Conservation (phyloP, 1,140 invertebrate species). For the Aphaenogaster floridana region DNA sequence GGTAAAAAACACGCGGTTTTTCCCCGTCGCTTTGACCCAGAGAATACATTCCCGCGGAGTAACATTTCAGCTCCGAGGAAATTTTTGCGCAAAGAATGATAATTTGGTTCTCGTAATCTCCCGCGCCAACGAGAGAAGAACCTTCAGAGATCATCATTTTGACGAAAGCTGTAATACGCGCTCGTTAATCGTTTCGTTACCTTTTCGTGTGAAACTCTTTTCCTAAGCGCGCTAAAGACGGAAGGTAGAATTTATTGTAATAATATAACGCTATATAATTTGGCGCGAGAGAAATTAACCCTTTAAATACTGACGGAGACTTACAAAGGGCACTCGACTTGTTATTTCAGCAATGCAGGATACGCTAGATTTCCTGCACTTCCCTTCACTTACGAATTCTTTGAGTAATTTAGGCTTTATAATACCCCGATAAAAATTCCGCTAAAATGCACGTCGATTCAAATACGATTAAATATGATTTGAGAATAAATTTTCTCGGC, state of each 20-base stretch:
- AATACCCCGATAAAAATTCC: neutral
- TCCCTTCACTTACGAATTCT: slow-evolving; percentile 20
- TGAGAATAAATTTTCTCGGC: neutral
- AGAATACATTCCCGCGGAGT: neutral
- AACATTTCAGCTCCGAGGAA: neutral
- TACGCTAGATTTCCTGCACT: neutral
- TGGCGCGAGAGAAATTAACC: slow-evolving; percentile 4
- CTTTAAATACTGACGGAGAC: neutral
- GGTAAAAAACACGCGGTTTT: neutral
- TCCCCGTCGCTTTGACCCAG: neutral
- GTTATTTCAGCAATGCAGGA: slow-evolving; percentile 30
- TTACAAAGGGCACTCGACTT: slow-evolving; percentile 17
- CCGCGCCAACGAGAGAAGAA: neutral
- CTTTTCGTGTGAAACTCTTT: neutral
- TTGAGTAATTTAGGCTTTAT: slow-evolving; percentile 41
- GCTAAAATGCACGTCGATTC: neutral
- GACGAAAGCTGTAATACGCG: neutral
- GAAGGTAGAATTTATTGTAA: slow-evolving; percentile 16
- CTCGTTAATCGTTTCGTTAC: neutral
- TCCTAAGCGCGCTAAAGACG: neutral
- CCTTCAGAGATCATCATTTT: neutral
- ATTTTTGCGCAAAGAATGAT: neutral
- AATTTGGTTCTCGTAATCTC: neutral
- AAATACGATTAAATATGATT: neutral
- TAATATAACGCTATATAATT: slow-evolving; percentile 29